Evolutionary conservation across 2,797 vertebrate genomes (phyloP).

Genomic region (Peromyscus nudipes): DNA sequence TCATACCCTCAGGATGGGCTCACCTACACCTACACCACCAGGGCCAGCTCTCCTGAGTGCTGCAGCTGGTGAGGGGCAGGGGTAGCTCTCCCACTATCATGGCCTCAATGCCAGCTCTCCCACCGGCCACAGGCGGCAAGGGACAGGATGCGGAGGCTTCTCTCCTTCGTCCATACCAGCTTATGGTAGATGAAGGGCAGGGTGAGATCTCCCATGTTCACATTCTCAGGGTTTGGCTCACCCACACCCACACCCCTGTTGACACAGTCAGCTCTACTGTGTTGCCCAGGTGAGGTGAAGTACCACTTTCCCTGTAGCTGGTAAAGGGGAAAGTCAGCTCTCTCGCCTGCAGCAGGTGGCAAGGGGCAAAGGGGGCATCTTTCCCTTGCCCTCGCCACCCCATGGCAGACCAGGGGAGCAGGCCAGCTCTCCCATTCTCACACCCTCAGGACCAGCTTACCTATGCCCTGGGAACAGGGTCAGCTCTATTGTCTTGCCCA

Average conservation of each 20-base stretch:
- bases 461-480: background rate
- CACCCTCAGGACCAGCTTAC: background rate
- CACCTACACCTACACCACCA: accelerated
- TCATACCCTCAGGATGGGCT: background rate
- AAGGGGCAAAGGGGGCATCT: background rate
- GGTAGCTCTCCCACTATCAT: no score
- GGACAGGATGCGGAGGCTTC: no score
- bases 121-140: background rate
- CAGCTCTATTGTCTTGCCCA: background rate
- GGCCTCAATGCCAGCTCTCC: background rate
- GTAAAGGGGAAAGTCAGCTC: background rate
- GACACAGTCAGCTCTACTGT: no score
- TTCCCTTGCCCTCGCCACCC: background rate
- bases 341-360: background rate
- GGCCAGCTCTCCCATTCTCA: background rate
- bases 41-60: background rate
- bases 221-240: background rate
- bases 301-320: background rate
- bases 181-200: background rate
- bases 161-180: background rate
- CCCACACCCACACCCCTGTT: no score
- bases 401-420: background rate
- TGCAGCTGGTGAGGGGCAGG: background rate
- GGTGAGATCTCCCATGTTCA: background rate
- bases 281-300: background rate